Evolutionary conservation across 2,797 vertebrate genomes (phyloP).

Genomic region (Heterohyrax brucei): DNA sequence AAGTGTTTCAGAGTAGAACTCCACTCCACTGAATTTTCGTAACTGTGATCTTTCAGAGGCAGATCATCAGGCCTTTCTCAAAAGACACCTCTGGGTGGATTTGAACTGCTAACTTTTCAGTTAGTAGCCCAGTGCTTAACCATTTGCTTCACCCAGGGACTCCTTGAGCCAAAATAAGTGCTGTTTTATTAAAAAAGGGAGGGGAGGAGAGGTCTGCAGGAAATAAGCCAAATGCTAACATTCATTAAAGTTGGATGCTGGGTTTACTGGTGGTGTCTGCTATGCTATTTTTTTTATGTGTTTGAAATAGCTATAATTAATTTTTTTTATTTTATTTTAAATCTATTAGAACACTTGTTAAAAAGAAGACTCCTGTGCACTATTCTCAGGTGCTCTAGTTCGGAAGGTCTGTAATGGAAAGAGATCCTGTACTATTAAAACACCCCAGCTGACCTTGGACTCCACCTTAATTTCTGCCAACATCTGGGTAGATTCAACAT

Average conservation of each 20-base stretch:
- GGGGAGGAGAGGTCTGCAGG: not conserved
- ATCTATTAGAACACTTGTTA: not conserved
- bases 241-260: constrained; percentile 10
- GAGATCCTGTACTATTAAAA: not conserved
- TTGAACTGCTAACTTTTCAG: not conserved
- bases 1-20: not conserved
- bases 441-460: not conserved
- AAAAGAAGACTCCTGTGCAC: not conserved
- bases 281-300: constrained; percentile 8
- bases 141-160: not conserved
- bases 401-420: not conserved
- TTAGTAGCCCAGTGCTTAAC: not conserved
- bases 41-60: not conserved
- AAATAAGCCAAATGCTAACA: constrained; percentile 51
- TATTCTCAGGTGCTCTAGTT: not conserved
- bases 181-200: constrained; percentile 31
- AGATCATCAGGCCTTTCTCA: not conserved
- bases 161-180: not conserved
- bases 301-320: constrained; percentile 44
- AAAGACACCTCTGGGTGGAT: not conserved
- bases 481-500: not conserved
- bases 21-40: not conserved
- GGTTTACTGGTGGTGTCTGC: not conserved
- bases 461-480: not conserved
- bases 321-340: not conserved